These are phyloP conservation scores for Myathropa florea DNA, from an alignment of 2,888 invertebrate species.

Conservation along the genomic window DNA sequence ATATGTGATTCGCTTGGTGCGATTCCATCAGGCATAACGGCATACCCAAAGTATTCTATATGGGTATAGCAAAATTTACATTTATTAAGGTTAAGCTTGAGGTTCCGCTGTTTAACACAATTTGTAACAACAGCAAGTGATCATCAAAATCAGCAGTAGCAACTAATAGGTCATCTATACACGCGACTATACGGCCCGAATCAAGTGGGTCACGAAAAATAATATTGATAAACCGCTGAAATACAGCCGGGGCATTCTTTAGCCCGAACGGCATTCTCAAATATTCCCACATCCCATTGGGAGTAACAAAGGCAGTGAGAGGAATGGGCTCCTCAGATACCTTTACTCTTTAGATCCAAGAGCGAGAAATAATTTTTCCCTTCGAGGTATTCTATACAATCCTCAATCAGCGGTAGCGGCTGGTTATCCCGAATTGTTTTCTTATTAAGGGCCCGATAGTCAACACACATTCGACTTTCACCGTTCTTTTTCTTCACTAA, in stretches of 20 bases:
- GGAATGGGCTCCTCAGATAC: background rate
- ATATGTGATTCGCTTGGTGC: slow-evolving; percentile 44
- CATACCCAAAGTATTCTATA: slow-evolving; percentile 47
- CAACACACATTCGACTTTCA: background rate
- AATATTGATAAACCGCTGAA: background rate
- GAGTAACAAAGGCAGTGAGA: background rate
- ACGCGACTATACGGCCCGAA: slow-evolving; percentile 33
- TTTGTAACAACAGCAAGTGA: slow-evolving; percentile 32
- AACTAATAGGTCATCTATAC: slow-evolving; percentile 50
- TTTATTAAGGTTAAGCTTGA: slow-evolving; percentile 28
- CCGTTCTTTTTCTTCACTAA: background rate
- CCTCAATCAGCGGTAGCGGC: background rate
- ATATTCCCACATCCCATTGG: background rate
- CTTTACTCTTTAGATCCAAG: background rate
- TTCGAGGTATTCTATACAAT: background rate
- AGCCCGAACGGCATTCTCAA: background rate
- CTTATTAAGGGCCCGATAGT: background rate
- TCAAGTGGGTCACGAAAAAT: slow-evolving; percentile 30
- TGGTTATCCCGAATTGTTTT: background rate
- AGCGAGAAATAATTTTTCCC: background rate
- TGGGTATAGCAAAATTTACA: slow-evolving; percentile 49
- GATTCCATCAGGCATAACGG: slow-evolving; percentile 36
- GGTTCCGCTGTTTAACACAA: slow-evolving; percentile 16
- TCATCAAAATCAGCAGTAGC: slow-evolving; percentile 24
- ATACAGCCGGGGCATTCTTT: slow-evolving; percentile 24